Percentiles rank a stretch among this genome's conserved stretches.
Evolutionary conservation across 2,888 invertebrate genomes (phyloP).

Genomic region (Acronicta alni): DNA sequence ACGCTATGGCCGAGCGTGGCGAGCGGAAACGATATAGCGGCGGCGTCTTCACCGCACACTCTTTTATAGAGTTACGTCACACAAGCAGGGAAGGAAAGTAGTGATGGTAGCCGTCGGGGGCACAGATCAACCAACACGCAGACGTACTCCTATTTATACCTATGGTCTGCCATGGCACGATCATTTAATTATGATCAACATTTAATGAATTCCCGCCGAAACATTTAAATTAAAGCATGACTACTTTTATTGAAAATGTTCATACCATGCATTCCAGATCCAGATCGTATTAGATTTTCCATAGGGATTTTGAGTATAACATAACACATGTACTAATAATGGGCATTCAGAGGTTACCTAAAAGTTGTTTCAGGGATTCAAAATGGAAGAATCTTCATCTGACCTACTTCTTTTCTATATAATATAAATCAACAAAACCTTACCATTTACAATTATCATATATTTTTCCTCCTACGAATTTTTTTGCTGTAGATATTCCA

Average conservation of each 20-base stretch:
- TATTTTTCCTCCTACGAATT: neutral
- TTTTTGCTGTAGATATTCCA: neutral
- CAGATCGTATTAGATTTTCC: neutral
- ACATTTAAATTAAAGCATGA: constrained; percentile 14
- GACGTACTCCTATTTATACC: constrained; percentile 62
- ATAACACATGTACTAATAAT: no score
- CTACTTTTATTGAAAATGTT: neutral
- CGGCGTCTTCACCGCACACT: constrained; percentile 86
- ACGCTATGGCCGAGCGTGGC: constrained; percentile 87
- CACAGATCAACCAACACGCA: constrained; percentile 78
- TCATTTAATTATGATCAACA: constrained; percentile 26
- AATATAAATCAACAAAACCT: neutral
- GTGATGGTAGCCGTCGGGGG: constrained; percentile 80
- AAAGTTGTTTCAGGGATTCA: constrained; percentile 7
- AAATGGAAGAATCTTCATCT: neutral
- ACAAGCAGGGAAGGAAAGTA: constrained; percentile 88
- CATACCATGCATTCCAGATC: neutral
- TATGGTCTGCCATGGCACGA: constrained; percentile 31
- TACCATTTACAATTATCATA: no score
- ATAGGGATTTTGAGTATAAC: no score
- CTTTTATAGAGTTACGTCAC: constrained; percentile 90
- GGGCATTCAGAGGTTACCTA: neutral
- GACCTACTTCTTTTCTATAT: neutral
- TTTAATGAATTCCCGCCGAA: constrained; percentile 23
- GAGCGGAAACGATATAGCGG: constrained; percentile 89